Base-by-base conservation (phyloP, 1,140 invertebrate species). In the Anastrepha ludens region DNA sequence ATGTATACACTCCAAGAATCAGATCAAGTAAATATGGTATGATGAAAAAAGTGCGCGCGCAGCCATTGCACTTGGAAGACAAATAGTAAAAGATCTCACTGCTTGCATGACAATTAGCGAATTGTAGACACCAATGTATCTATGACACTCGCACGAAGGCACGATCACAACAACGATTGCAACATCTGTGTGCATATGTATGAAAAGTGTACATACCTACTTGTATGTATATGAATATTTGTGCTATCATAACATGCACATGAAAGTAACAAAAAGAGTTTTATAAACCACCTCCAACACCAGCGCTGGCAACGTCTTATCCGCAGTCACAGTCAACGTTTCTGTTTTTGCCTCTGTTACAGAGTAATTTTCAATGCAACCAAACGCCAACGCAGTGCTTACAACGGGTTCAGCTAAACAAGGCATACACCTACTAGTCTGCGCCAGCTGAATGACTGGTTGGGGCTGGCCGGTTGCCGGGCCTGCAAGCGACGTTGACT, bases 31-130 rank as follows among this genome's bases (percentile, higher is more conserved):
- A 64, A 64, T 64, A 64, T 64, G 11, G 62, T 20, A 64, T 64
- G 62, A 64, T 74, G 17, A 74, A 74, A 29, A 74, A 74, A 74
- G 39, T 74, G 70, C 70, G 70, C 70, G 70, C 70, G 70, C 70
- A 74, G 70, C 70, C 70, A 47, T 44, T 44, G 39, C 13, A 41
- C 39, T 74, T 74, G 41, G n/a, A 64, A 20, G n/a, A 20, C 62
- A 29, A 64, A 64, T 64, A 64, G 62, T 64, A 64, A 64, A 64
- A 64, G 62, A 64, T 64, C 20, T 17, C 62, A 7, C 62, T 64
- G n/a, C 62, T 64, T 64, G 62, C 62, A 64, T 64, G n/a, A 64
- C 20, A 74, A 74, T 74, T 74, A 39, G 39, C 70, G 5, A 74
- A 44, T 74, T 13, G 44, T 74, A 29, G 44, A 74, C 44, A 74